Base-by-base conservation (phyloP, 2,797 vertebrate genomes). In the Diplodus puntazzo region DNA sequence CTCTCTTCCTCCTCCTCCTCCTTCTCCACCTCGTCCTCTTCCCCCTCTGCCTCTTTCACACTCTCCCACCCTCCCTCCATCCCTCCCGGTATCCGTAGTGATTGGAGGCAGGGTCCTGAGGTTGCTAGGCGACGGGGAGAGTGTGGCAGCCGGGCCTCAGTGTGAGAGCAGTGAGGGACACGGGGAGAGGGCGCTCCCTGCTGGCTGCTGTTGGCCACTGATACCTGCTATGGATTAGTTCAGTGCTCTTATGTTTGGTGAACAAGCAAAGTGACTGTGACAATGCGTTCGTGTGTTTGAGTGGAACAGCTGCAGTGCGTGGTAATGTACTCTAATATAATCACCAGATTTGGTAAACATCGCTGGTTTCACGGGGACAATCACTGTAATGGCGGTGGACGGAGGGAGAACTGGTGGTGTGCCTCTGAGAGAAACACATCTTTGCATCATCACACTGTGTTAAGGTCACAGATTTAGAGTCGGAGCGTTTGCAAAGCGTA, bases 71-170 rank as follows among this genome's bases (percentile, higher is more conserved):
- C 88, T 82, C 80, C 88, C 80, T 79, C 87, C 80, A 61, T 88
- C 80, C 87, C 84, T 93, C 79, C 85, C 89, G 88, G 93, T 93
- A 94, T 94, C 92, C 90, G 92, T 94, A 93, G 92, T 93, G 93
- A 94, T 92, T 86, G 92, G 90, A 94, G 92, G 94, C 89, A 93
- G 91, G 92, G 87, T 84, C 87, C 83, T 75, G 79, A 5, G 83
- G 95, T 95, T 96, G 95, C 94, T 94, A 94, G 89, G 94, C 86
- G 83, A 95, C 88, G 79, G 49, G 71, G 20, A 77, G 83, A 93
- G 87, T 91, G 87, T 91, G 84, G 81, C 86, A 88, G 84, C 83
- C 64, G 45, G 45, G 86, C 84, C 84, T 88, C 72, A 46, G 79
- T 77, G 85, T 82, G 80, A 85, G 60, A 77, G 60, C 2, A 2